phyloP scores from a whole-genome alignment of 2,797 vertebrate species.

The Ptychobarbus kaznakovi region DNA sequence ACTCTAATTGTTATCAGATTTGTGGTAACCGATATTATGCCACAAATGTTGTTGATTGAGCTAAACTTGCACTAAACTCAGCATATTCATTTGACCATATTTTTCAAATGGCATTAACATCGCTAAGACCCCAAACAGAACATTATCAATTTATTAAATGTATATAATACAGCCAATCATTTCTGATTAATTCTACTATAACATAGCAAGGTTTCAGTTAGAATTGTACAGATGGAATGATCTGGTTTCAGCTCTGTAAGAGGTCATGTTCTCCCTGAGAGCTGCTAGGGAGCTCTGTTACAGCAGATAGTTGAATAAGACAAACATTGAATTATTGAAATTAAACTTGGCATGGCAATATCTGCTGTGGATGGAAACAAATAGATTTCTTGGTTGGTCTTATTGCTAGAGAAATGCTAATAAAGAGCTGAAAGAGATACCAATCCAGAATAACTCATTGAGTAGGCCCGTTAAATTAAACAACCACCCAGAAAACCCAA shows the following conservation, averaged over 20 bases:
- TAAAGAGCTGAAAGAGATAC: neutral
- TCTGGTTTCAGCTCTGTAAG: neutral
- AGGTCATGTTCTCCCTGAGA: neutral
- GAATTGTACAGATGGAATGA: neutral
- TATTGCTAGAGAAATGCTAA: neutral
- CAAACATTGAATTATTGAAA: slow-evolving; percentile 10
- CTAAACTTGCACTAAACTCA: neutral
- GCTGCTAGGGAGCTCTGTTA: neutral
- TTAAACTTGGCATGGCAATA: neutral
- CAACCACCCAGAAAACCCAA: neutral
- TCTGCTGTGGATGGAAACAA: neutral
- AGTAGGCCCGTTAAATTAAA: neutral
- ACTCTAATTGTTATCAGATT: neutral
- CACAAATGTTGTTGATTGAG: neutral
- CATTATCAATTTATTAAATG: neutral
- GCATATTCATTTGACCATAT: neutral
- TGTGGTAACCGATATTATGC: neutral
- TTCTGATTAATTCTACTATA: neutral
- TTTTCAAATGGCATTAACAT: neutral
- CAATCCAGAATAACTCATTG: neutral
- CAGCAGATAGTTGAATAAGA: neutral
- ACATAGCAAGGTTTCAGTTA: neutral
- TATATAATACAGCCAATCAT: neutral
- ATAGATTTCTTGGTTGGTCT: neutral
- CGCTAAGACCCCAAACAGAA: neutral